Percentiles rank a stretch among this genome's conserved stretches.
Conservation (phyloP, 2,888 invertebrate genomes). For the Odontocolon sp. region DNA sequence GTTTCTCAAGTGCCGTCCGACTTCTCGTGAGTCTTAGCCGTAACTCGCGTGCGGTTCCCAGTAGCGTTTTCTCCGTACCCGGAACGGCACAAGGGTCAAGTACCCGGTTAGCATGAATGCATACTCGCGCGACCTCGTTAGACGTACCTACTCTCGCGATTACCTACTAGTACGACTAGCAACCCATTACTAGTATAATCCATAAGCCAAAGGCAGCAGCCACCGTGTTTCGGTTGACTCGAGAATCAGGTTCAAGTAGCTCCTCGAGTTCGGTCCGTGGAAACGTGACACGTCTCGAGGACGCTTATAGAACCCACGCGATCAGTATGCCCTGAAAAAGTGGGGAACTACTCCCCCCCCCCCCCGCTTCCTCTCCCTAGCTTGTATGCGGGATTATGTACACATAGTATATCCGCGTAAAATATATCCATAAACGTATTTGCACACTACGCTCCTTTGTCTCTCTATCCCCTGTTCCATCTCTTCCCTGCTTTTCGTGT, state of each 20-base stretch:
- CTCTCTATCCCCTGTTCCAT: neutral
- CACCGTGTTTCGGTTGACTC: conserved; percentile 37
- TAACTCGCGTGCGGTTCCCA: conserved; percentile 21
- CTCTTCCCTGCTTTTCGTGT: conserved; percentile 23
- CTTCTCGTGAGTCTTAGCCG: neutral
- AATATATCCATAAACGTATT: conserved; percentile 32
- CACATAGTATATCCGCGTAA: conserved; percentile 3
- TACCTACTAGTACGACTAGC: conserved; percentile 26
- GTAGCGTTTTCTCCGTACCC: conserved; percentile 30
- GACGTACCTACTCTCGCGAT: conserved; percentile 15
- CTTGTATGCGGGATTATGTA: conserved; percentile 14
- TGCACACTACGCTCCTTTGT: conserved; percentile 38
- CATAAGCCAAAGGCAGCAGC: conserved; percentile 48
- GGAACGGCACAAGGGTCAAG: conserved; percentile 54
- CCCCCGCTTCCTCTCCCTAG: neutral
- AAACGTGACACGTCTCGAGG: conserved; percentile 50
- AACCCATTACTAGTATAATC: conserved; percentile 47
- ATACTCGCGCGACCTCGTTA: conserved; percentile 56
- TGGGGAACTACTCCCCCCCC: neutral
- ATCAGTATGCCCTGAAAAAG: too few relatives aligned
- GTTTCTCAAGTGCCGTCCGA: conserved; percentile 36
- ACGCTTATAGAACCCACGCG: conserved; percentile 24
- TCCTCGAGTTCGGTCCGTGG: conserved; percentile 47
- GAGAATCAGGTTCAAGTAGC: conserved; percentile 46
- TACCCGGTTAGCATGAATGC: conserved; percentile 55